These are phyloP conservation scores for Polyommatus iphigenia DNA, from an alignment of 2,888 invertebrate genomes.

Conservation along the genomic window DNA sequence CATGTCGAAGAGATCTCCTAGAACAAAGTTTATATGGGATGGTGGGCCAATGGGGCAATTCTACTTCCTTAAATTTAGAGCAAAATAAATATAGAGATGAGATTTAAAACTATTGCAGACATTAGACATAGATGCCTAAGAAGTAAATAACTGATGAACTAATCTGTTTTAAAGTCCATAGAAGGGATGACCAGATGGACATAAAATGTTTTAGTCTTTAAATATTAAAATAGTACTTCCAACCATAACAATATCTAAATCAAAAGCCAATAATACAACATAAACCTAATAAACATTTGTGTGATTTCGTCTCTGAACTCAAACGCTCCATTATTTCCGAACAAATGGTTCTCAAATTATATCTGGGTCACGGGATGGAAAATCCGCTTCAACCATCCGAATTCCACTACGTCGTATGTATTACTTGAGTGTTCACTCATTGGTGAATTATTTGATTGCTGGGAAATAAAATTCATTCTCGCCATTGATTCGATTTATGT, in stretches of 20 bases:
- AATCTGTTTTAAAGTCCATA: too few relatives aligned
- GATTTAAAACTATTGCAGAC: background rate
- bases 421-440: background rate
- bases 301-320: background rate
- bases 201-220: too few relatives aligned
- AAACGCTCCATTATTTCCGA: conserved; percentile 1
- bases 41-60: background rate
- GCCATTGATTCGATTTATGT: background rate
- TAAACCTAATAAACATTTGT: background rate
- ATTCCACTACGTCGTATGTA: background rate
- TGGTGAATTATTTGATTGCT: background rate
- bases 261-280: conserved; percentile 1
- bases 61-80: background rate
- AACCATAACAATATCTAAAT: background rate
- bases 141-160: background rate
- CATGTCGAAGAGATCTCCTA: conserved; percentile 97
- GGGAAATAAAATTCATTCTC: background rate
- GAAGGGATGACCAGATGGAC: too few relatives aligned
- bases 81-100: too few relatives aligned
- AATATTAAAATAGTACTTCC: background rate
- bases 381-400: conserved; percentile 12
- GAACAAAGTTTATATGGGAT: conserved; percentile 44
- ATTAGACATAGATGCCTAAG: background rate
- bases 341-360: conserved; percentile 36
- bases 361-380: conserved; percentile 27